A percentile compares a stretch with the other conserved stretches of the same genome.
Conservation (phyloP, 2,888 invertebrate species). For the Plusia festucae region DNA sequence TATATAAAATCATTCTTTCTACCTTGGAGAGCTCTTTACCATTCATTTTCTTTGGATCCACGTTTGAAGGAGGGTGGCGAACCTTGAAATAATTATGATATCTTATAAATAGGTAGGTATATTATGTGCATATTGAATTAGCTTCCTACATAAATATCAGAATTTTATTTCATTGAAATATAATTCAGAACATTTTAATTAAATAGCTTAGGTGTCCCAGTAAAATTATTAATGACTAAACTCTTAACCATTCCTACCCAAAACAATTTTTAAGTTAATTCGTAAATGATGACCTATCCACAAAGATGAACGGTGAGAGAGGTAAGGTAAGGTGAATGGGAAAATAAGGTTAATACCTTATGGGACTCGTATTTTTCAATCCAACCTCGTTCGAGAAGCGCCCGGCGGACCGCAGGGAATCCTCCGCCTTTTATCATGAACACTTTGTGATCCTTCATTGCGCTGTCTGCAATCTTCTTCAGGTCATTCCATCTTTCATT, state of each 20-base stretch:
- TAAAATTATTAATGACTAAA: no score
- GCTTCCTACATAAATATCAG: no score
- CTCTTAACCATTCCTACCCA: no score
- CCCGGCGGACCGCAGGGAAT: conserved; percentile 92
- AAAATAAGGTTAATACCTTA: conserved; percentile 70
- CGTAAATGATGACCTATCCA: neutral
- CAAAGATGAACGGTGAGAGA: neutral
- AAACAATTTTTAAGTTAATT: no score
- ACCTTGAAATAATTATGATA: conserved; percentile 66
- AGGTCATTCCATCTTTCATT: conserved; percentile 91
- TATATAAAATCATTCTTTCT: conserved; percentile 92
- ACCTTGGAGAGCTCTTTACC: conserved; percentile 90
- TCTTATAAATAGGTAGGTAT: no score
- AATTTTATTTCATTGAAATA: no score
- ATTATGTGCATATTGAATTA: no score
- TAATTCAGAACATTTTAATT: no score
- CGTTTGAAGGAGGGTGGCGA: conserved; percentile 77
- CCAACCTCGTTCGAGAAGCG: conserved; percentile 93
- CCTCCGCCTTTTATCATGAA: conserved; percentile 93
- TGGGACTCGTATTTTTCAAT: conserved; percentile 90
- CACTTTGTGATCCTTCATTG: conserved; percentile 91
- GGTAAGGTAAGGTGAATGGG: conserved; percentile 29
- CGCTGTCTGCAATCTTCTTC: conserved; percentile 90
- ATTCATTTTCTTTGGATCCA: conserved; percentile 82
- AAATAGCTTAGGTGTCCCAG: no score